Conservation (phyloP, 2,113 vertebrate genomes). For the Neodontobutis hainanensis region DNA sequence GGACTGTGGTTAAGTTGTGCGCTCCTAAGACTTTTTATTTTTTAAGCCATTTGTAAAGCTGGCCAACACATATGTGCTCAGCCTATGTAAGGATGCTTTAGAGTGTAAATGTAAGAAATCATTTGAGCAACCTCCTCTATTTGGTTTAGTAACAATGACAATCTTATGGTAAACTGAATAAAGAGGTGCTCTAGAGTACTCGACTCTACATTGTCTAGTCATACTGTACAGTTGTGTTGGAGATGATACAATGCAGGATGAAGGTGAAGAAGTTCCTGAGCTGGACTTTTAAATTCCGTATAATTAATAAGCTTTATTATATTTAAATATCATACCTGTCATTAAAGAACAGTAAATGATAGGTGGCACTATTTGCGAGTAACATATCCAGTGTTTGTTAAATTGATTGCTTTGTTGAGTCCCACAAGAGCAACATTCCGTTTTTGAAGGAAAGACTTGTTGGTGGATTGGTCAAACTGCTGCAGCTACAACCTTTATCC, state of each 20-base stretch:
- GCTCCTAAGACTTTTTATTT: slow-evolving; percentile 71
- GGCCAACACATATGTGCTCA: slow-evolving; percentile 27
- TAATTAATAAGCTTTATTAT: too few species aligned
- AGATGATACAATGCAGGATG: slow-evolving; percentile 65
- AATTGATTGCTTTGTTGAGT: too few species aligned
- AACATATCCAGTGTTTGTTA: too few species aligned
- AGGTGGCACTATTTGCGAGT: too few species aligned
- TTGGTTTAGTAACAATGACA: background rate
- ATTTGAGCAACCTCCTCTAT: background rate
- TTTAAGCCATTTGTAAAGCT: slow-evolving; percentile 74
- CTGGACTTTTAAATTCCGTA: slow-evolving; percentile 21
- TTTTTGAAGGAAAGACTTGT: background rate
- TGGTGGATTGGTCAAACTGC: slow-evolving; percentile 6
- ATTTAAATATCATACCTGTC: too few species aligned
- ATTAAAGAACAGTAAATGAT: too few species aligned
- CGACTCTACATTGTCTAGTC: too few species aligned
- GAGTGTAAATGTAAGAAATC: slow-evolving; percentile 14
- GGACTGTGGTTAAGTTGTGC: slow-evolving; percentile 68
- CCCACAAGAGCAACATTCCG: background rate
- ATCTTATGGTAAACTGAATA: slow-evolving; percentile 29
- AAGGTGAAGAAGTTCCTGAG: slow-evolving; percentile 69
- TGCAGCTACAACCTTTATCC: slow-evolving; percentile 15
- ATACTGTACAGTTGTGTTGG: slow-evolving; percentile 53
- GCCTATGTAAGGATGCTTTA: slow-evolving; percentile 12
- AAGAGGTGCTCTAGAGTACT: too few species aligned